Percentiles rank a stretch among this genome's conserved stretches.
Evolutionary conservation across 2,113 vertebrate genomes (phyloP).

Genomic region (Nesoenas mayeri): DNA sequence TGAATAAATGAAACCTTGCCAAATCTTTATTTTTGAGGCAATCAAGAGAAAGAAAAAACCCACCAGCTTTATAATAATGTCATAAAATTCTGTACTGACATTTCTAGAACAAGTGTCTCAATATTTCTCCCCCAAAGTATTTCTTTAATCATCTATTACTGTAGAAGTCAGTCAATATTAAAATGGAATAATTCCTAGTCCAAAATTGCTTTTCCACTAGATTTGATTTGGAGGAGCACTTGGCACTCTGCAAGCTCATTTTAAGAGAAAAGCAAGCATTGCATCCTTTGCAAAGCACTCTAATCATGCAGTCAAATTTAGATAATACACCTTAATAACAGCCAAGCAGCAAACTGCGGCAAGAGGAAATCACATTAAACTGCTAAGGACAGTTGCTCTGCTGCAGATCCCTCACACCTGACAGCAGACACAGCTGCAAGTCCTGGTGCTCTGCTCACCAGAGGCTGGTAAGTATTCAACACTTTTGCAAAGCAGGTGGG

Average conservation of each 20-base stretch:
- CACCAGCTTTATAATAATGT: neutral
- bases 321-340: neutral
- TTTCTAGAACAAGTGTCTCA: neutral
- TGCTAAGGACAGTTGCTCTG: neutral
- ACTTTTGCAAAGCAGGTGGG: fast-evolving
- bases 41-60: neutral
- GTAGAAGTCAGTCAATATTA: neutral
- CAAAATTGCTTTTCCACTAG: neutral
- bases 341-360: neutral
- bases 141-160: neutral
- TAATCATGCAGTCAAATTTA: neutral
- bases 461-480: neutral
- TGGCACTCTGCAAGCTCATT: neutral
- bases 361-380: too few species aligned
- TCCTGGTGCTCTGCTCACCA: neutral
- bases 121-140: neutral
- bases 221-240: neutral
- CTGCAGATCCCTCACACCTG: neutral
- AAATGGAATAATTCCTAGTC: neutral
- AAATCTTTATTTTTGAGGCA: neutral
- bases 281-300: neutral
- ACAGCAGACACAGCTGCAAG: neutral
- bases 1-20: neutral
- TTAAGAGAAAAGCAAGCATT: neutral
- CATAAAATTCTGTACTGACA: neutral